phyloP scores from a whole-genome alignment of 2,113 vertebrate species.

The pig (Sus scrofa) region DNA sequence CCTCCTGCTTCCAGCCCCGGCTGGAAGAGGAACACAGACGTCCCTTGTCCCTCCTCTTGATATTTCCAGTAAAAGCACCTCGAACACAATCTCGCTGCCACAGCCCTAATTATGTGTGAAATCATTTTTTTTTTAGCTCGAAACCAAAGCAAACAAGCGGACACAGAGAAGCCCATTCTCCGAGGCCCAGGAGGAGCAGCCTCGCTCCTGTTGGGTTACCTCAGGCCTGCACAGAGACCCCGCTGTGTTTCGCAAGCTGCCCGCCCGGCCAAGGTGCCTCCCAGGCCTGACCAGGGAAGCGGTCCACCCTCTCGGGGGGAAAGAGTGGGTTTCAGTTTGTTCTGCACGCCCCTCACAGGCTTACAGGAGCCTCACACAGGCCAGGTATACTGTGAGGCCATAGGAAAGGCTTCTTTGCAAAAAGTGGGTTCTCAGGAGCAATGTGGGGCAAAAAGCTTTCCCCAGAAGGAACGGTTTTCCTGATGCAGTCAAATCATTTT shows the following conservation, averaged over 20 bases:
- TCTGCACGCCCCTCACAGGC: neutral
- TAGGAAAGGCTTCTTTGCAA: neutral
- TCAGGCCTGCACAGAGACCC: constrained; percentile 71
- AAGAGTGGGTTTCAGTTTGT: constrained; percentile 23
- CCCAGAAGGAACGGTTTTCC: neutral
- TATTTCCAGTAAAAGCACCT: constrained; percentile 90
- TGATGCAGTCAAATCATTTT: neutral
- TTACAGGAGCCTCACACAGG: neutral
- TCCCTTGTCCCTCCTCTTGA: constrained; percentile 88
- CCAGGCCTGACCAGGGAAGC: constrained; percentile 1
- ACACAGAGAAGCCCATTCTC: constrained; percentile 89
- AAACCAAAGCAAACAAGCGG: constrained; percentile 91
- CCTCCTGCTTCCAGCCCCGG: constrained; percentile 64
- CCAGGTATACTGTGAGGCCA: neutral
- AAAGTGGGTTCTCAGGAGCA: neutral
- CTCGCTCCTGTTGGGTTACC: constrained; percentile 60
- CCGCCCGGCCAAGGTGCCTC: constrained; percentile 16
- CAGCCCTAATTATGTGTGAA: constrained; percentile 91
- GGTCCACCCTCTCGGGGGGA: neutral
- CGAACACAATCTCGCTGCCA: constrained; percentile 88
- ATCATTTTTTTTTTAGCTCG: constrained; percentile 86
- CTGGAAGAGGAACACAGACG: constrained; percentile 86
- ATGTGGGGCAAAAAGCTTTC: neutral
- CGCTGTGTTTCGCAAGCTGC: constrained; percentile 43
- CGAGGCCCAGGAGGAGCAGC: neutral